A percentile compares a stretch with the other conserved stretches of the same genome.
Evolutionary conservation across 2,113 vertebrate species (phyloP).

Genomic region (Silurus asotus): DNA sequence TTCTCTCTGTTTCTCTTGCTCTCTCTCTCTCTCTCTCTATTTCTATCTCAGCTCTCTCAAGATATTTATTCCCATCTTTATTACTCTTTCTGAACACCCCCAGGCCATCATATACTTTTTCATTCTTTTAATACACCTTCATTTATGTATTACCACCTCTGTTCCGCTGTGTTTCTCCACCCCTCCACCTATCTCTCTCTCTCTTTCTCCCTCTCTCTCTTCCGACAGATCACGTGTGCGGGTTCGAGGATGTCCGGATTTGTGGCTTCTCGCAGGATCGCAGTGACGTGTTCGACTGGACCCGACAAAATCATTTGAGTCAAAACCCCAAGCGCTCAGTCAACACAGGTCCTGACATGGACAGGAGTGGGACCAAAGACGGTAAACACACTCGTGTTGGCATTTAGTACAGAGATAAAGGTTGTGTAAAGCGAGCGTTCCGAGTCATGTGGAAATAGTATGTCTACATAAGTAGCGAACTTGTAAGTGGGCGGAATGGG

Average conservation of each 20-base stretch:
- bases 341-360: conserved; percentile 89
- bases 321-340: conserved; percentile 92
- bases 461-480: no score
- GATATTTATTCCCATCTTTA: neutral
- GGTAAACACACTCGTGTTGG: conserved; percentile 66
- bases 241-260: conserved; percentile 90
- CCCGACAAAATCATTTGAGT: conserved; percentile 87
- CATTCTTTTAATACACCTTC: neutral
- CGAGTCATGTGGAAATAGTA: neutral
- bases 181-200: neutral
- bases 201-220: neutral
- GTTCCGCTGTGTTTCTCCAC: neutral
- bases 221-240: conserved; percentile 85
- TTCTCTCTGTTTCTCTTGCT: neutral
- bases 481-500: neutral
- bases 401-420: neutral
- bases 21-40: neutral
- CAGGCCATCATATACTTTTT: neutral
- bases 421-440: neutral
- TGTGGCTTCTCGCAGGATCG: conserved; percentile 94
- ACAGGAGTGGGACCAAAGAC: conserved; percentile 89
- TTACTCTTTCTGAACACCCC: conserved; percentile 1
- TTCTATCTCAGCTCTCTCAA: neutral
- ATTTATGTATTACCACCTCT: neutral
- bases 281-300: conserved; percentile 95